Conservation (phyloP, 2,888 invertebrate species). For the Ctenicera cuprea region DNA sequence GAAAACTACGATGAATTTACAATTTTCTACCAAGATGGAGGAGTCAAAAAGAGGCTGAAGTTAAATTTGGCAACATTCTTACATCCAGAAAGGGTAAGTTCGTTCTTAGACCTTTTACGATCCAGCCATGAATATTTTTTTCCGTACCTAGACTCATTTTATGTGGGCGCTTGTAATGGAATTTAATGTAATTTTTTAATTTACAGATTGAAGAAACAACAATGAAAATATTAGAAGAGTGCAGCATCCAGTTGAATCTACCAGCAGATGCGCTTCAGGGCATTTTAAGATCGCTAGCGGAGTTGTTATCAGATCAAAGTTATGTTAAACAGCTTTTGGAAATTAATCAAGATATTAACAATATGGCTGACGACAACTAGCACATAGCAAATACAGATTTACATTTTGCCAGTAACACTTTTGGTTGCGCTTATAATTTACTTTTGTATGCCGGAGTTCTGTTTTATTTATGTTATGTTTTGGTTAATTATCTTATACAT, state of each 20-base stretch:
- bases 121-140: no score
- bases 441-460: slow-evolving; percentile 27
- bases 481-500: slow-evolving; percentile 8
- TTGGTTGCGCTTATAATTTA: slow-evolving; percentile 37
- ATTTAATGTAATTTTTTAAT: no score
- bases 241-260: slow-evolving; percentile 85
- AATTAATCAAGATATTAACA: slow-evolving; percentile 88
- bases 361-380: slow-evolving; percentile 84
- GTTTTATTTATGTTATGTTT: slow-evolving; percentile 16
- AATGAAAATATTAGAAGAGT: slow-evolving; percentile 78
- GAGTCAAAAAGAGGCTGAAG: slow-evolving; percentile 81
- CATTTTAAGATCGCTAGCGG: slow-evolving; percentile 80
- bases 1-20: slow-evolving; percentile 79
- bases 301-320: slow-evolving; percentile 80
- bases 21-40: slow-evolving; percentile 84
- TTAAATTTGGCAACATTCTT: slow-evolving; percentile 83
- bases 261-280: slow-evolving; percentile 77
- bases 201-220: slow-evolving; percentile 79
- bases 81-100: slow-evolving; percentile 75
- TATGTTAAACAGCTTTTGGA: slow-evolving; percentile 86
- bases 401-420: slow-evolving; percentile 39
- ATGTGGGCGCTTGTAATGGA: no score
- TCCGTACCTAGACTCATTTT: no score
- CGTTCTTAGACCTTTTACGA: no score
- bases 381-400: slow-evolving; percentile 63